phyloP scores from a whole-genome alignment of 2,797 vertebrate species.

The Poeciliopsis paucimaculata region DNA sequence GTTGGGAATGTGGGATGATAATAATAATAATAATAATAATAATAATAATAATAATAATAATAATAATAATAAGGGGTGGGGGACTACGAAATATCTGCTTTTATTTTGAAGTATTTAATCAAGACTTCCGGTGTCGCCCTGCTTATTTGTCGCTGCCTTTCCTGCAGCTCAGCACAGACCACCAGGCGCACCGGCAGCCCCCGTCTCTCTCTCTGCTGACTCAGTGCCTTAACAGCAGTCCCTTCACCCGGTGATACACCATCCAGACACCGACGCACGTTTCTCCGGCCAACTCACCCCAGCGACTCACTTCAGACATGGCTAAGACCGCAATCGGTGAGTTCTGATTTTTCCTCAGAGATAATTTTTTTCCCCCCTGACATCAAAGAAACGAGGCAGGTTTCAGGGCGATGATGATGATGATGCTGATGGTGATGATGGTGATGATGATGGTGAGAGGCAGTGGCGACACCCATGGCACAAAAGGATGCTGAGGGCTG shows the following conservation, averaged over 20 bases:
- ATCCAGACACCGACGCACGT: constrained; percentile 65
- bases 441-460: constrained; percentile 47
- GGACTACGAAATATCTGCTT: not conserved
- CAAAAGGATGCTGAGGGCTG: constrained; percentile 76
- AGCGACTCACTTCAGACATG: constrained; percentile 72
- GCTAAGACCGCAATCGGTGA: constrained; percentile 85
- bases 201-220: constrained; percentile 83
- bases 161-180: constrained; percentile 57
- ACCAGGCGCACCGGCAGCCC: constrained; percentile 72
- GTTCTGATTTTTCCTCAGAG: constrained; percentile 41
- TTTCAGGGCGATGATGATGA: constrained; percentile 15
- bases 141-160: constrained; percentile 49
- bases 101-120: constrained; percentile 50
- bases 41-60: no score
- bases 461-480: constrained; percentile 78
- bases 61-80: no score
- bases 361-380: not conserved
- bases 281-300: constrained; percentile 49
- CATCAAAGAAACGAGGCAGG: constrained; percentile 8
- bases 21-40: no score
- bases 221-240: constrained; percentile 85
- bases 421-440: constrained; percentile 26
- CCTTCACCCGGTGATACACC: constrained; percentile 69
- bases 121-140: constrained; percentile 24
- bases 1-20: no score